Conservation (phyloP, 1,140 invertebrate species). For the Procambarus virginalis region DNA sequence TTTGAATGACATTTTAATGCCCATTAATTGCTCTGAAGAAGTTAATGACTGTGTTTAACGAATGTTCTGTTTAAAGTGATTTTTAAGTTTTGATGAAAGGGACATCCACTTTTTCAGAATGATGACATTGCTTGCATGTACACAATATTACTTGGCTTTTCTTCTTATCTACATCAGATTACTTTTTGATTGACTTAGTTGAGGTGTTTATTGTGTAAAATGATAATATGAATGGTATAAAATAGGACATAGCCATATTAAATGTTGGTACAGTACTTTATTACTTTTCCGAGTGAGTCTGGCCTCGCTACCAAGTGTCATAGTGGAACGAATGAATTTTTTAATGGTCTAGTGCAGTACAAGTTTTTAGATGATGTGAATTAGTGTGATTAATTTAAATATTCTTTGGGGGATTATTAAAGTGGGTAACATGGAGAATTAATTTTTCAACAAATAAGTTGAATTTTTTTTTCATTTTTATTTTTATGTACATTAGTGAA, state of each 20-base stretch:
- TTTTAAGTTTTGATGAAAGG: conserved; percentile 59
- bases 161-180: conserved; percentile 50
- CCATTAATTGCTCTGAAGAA: conserved; percentile 59
- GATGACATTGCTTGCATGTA: conserved; percentile 56
- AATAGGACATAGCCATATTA: conserved; percentile 47
- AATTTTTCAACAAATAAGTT: conserved; percentile 49
- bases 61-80: conserved; percentile 54
- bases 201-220: conserved; percentile 55
- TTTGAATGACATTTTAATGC: conserved; percentile 52
- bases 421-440: conserved; percentile 45
- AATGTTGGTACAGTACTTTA: conserved; percentile 43
- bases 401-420: conserved; percentile 26
- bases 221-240: conserved; percentile 49
- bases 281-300: conserved; percentile 45
- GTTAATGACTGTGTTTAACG: conserved; percentile 58
- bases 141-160: conserved; percentile 50
- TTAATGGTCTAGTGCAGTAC: background rate
- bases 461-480: conserved; percentile 50
- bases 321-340: conserved; percentile 25
- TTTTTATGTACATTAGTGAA: conserved; percentile 36
- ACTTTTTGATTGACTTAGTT: conserved; percentile 47
- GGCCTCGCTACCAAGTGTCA: conserved; percentile 36
- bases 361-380: conserved; percentile 1
- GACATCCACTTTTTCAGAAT: conserved; percentile 40
- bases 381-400: background rate